Evolutionary conservation across 1,140 invertebrate species (phyloP).

Genomic region (Lethocerus indicus): DNA sequence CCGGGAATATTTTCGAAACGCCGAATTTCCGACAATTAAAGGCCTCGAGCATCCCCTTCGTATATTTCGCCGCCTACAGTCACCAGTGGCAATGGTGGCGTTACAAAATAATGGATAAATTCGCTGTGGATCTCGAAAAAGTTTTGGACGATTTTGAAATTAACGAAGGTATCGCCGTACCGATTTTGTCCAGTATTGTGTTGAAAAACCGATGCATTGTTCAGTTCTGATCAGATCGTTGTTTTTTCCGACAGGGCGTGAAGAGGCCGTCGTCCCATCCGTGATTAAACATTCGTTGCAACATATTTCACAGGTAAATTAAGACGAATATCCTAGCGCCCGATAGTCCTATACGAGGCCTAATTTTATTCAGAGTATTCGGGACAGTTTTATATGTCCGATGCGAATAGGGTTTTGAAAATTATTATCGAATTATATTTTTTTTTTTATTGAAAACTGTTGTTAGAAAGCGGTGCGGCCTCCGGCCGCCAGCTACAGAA

Average conservation of each 20-base stretch:
- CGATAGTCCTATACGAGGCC: too few relatives aligned
- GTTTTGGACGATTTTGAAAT: slow-evolving; percentile 76
- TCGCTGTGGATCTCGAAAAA: slow-evolving; percentile 68
- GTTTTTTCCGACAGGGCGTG: background rate
- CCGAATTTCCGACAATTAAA: too few relatives aligned
- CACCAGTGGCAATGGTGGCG: slow-evolving; percentile 7
- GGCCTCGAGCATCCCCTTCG: too few relatives aligned
- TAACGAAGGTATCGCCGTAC: slow-evolving; percentile 44
- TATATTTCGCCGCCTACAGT: too few relatives aligned
- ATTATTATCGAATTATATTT: background rate
- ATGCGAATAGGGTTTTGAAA: background rate
- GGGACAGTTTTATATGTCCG: too few relatives aligned
- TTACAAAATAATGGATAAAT: slow-evolving; percentile 39
- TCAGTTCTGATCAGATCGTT: too few relatives aligned
- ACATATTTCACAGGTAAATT: slow-evolving; percentile 7
- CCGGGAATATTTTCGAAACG: too few relatives aligned
- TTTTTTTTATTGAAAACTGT: background rate
- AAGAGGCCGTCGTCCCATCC: slow-evolving; percentile 8
- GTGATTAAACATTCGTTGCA: slow-evolving; percentile 11
- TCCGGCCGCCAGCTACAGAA: slow-evolving; percentile 18
- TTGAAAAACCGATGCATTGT: too few relatives aligned
- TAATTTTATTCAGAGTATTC: too few relatives aligned
- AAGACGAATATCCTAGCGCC: too few relatives aligned
- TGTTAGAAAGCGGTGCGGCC: slow-evolving; percentile 13
- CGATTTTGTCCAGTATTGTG: slow-evolving; percentile 2